These are phyloP conservation scores for Apus apus DNA, from an alignment of 2,113 vertebrate genomes.

Conservation along the genomic window DNA sequence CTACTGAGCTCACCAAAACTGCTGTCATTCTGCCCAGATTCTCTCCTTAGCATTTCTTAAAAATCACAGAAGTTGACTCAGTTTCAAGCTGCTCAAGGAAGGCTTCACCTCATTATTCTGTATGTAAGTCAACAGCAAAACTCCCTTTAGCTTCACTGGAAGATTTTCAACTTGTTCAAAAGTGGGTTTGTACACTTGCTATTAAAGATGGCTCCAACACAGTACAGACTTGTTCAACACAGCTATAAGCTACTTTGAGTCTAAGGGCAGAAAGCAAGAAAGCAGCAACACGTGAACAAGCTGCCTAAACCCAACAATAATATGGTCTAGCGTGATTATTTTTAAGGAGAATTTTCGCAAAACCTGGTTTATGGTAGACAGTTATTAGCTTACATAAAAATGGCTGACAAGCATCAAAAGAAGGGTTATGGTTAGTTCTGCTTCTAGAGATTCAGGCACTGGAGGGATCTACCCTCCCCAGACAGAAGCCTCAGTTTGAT, in stretches of 20 bases:
- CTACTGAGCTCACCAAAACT: neutral
- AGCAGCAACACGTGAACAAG: neutral
- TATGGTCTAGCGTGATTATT: neutral
- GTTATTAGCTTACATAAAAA: neutral
- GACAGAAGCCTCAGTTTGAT: neutral
- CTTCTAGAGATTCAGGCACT: neutral
- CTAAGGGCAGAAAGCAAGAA: neutral
- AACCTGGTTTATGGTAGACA: neutral
- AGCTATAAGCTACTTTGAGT: neutral
- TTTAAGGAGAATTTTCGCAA: neutral
- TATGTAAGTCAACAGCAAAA: neutral
- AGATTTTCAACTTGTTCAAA: neutral
- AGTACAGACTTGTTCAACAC: neutral
- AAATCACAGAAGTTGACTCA: neutral
- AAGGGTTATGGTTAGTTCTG: neutral
- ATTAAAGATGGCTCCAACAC: neutral
- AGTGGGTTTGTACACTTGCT: neutral
- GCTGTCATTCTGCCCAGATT: neutral
- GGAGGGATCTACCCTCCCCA: neutral
- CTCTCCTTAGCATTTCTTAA: neutral
- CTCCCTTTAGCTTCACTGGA: neutral
- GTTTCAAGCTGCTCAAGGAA: neutral
- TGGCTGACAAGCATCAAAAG: neutral
- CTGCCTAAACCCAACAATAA: neutral
- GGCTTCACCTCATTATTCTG: neutral